Conservation (phyloP, 2,888 invertebrate species). For the Trissolcus japonicus region DNA sequence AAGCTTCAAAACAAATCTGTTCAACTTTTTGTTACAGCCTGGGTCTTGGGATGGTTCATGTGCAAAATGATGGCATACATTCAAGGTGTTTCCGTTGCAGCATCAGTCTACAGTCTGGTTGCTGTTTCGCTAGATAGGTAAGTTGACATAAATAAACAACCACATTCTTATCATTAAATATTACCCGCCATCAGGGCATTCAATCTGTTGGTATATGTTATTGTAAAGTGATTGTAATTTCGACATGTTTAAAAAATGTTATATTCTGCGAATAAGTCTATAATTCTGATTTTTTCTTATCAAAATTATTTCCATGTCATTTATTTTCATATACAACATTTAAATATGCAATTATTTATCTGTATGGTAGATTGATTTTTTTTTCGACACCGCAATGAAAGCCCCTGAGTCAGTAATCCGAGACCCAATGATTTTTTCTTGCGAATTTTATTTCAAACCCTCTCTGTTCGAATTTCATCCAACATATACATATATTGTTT, state of each 20-base stretch:
- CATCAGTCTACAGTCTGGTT: constrained; percentile 96
- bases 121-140: constrained; percentile 96
- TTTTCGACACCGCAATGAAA: too few species aligned
- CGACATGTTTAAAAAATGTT: too few species aligned
- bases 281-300: too few species aligned
- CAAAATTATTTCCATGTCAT: too few species aligned
- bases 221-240: too few species aligned
- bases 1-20: background rate
- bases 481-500: background rate
- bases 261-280: too few species aligned
- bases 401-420: too few species aligned
- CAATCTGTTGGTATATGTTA: background rate
- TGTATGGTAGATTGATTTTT: too few species aligned
- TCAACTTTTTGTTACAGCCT: constrained; percentile 80
- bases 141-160: constrained; percentile 69
- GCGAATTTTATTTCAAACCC: too few species aligned
- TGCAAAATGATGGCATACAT: constrained; percentile 97
- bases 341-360: too few species aligned
- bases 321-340: too few species aligned
- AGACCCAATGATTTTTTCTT: too few species aligned
- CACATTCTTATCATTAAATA: background rate
- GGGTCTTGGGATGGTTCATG: constrained; percentile 96
- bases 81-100: constrained; percentile 95
- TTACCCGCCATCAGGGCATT: background rate
- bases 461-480: background rate